These are phyloP conservation scores for Labeo rohita DNA, from an alignment of 2,113 vertebrate genomes.

Conservation along the genomic window DNA sequence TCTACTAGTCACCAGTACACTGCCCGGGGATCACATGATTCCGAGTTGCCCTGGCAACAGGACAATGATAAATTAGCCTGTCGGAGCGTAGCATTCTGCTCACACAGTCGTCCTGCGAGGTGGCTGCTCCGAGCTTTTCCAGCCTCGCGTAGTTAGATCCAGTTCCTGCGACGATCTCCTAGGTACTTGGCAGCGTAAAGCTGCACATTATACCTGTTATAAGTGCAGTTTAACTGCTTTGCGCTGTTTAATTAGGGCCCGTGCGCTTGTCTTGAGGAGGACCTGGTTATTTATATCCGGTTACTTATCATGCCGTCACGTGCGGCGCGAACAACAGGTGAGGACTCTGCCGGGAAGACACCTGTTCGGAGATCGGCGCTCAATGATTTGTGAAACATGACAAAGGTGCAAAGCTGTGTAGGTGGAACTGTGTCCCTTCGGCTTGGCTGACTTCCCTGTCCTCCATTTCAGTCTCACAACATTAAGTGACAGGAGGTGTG, in stretches of 20 bases:
- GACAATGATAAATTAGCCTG: constrained; percentile 84
- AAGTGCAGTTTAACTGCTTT: constrained; percentile 49
- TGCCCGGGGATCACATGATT: constrained; percentile 74
- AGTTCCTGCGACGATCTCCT: constrained; percentile 13
- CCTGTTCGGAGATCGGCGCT: constrained; percentile 41
- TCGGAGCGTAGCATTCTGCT: constrained; percentile 77
- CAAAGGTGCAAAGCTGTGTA: constrained; percentile 13
- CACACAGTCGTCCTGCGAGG: constrained; percentile 75
- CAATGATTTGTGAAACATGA: constrained; percentile 52
- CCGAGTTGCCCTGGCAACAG: constrained; percentile 81
- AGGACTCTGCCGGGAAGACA: constrained; percentile 35
- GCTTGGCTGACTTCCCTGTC: constrained; percentile 49
- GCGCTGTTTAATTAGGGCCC: constrained; percentile 52
- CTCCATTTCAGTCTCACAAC: constrained; percentile 42
- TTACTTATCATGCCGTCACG: constrained; percentile 53
- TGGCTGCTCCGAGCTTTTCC: constrained; percentile 64
- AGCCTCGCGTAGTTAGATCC: background rate
- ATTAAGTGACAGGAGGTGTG: constrained; percentile 33
- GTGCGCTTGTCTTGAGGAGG: background rate
- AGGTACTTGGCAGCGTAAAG: constrained; percentile 62
- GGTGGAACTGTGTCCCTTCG: constrained; percentile 36
- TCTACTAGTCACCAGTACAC: constrained; percentile 73
- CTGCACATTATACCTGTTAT: constrained; percentile 55
- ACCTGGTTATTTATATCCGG: constrained; percentile 54
- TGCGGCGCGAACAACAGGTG: constrained; percentile 24